These are phyloP conservation scores for Scaptomyza caliginosa DNA, from an alignment of 2,888 invertebrate genomes.

Conservation along the genomic window DNA sequence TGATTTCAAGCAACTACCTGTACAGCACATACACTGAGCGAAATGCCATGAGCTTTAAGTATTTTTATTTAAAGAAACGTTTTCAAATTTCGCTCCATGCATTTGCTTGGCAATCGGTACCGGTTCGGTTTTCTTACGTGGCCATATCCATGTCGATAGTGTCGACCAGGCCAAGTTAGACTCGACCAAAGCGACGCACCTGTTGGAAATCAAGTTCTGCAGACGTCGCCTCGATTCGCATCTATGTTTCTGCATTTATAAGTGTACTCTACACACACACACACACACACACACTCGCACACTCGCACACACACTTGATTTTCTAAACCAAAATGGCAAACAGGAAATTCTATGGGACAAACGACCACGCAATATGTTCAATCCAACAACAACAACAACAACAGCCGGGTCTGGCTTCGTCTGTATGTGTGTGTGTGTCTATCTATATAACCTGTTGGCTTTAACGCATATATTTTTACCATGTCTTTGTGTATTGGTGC, in stretches of 20 bases:
- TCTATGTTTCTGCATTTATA: conserved; percentile 46
- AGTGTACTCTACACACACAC: conserved; percentile 23
- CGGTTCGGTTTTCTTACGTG: conserved; percentile 51
- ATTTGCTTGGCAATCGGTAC: conserved; percentile 46
- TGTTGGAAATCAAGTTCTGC: conserved; percentile 82
- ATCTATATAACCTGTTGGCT: conserved; percentile 60
- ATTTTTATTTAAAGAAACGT: background rate
- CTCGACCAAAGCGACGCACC: conserved; percentile 69
- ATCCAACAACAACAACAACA: conserved; percentile 23
- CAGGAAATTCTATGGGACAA: conserved; percentile 55
- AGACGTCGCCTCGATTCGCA: conserved; percentile 61
- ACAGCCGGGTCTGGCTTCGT: background rate
- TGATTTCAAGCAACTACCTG: conserved; percentile 22
- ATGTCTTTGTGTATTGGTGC: conserved; percentile 15
- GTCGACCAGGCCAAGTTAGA: conserved; percentile 38
- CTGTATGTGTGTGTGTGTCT: background rate
- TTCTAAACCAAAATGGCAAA: conserved; percentile 47
- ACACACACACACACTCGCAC: conserved; percentile 6
- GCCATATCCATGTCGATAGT: conserved; percentile 57
- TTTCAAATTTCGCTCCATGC: conserved; percentile 28
- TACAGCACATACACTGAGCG: conserved; percentile 21
- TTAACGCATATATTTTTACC: conserved; percentile 12
- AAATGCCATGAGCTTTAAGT: conserved; percentile 3
- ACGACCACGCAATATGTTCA: conserved; percentile 56
- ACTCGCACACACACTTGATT: conserved; percentile 13